Evolutionary conservation across 1,140 invertebrate genomes (phyloP).

Genomic region (Sycophila sp.): DNA sequence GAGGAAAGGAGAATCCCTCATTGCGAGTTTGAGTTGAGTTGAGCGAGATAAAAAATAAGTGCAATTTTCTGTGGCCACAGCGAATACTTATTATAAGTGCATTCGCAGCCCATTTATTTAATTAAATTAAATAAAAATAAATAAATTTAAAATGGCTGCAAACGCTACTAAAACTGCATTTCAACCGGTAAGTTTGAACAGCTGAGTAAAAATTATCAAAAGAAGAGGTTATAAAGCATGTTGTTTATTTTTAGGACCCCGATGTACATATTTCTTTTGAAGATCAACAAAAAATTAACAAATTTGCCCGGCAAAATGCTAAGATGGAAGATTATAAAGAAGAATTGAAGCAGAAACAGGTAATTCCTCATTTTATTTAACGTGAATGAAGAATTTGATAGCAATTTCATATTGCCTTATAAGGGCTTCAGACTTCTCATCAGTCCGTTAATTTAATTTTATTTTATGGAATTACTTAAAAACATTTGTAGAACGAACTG

Average conservation of each 20-base stretch:
- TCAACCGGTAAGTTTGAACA: conserved; percentile 50
- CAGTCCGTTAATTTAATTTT: conserved; percentile 19
- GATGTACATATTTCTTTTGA: conserved; percentile 95
- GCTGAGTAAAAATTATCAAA: conserved; percentile 18
- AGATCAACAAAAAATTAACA: conserved; percentile 98
- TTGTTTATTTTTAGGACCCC: conserved; percentile 73
- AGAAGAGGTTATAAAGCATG: conserved; percentile 25
- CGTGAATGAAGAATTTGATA: not conserved
- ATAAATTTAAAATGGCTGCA: conserved; percentile 50
- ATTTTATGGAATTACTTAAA: not conserved
- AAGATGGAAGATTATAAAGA: conserved; percentile 91
- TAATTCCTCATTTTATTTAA: conserved; percentile 51
- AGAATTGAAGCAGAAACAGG: conserved; percentile 87
- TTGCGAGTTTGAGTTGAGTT: too few species aligned
- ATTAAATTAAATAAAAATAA: not conserved
- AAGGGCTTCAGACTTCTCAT: conserved; percentile 24
- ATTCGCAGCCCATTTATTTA: not conserved
- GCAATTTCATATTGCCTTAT: conserved; percentile 17
- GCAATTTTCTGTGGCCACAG: too few species aligned
- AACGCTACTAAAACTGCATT: conserved; percentile 56
- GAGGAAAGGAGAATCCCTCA: too few species aligned
- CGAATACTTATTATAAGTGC: not conserved
- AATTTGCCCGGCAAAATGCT: conserved; percentile 93
- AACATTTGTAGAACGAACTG: conserved; percentile 78
- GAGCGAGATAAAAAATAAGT: too few species aligned